phyloP scores from a whole-genome alignment of 2,797 vertebrate genomes.

The Agapornis canus region DNA sequence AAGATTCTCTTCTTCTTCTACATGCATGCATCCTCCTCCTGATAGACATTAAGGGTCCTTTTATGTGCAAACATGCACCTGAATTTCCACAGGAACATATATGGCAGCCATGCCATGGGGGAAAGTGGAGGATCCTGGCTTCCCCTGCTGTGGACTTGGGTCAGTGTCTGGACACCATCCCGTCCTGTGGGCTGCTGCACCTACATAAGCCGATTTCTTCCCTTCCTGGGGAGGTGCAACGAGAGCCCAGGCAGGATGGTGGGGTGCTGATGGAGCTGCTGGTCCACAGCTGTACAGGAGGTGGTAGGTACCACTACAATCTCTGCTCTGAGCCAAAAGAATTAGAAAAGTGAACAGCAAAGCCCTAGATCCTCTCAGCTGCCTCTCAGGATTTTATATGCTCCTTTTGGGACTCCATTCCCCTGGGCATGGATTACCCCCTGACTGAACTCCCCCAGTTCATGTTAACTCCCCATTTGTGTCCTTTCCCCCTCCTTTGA shows the following conservation, averaged over 20 bases:
- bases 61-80: not conserved
- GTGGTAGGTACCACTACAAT: not conserved
- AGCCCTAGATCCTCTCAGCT: not conserved
- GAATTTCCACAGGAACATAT: not conserved
- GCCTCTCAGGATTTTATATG: not conserved
- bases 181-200: accelerated
- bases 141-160: not conserved
- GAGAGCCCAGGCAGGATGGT: not conserved
- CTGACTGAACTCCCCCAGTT: not conserved
- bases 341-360: not conserved
- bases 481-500: not conserved
- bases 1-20: not conserved
- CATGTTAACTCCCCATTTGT: not conserved
- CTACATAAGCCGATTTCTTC: not conserved
- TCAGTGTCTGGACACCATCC: accelerated
- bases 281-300: not conserved
- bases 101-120: accelerated
- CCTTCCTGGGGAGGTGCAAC: not conserved
- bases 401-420: not conserved
- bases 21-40: accelerated
- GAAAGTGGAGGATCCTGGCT: not conserved
- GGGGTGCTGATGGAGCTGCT: not conserved
- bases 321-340: not conserved
- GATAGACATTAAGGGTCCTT: accelerated
- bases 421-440: not conserved